Evolutionary conservation across 1,140 invertebrate species (phyloP), one percentile per base, ranked within the genome.

Genomic region (Stegodyphus dumicola): DNA sequence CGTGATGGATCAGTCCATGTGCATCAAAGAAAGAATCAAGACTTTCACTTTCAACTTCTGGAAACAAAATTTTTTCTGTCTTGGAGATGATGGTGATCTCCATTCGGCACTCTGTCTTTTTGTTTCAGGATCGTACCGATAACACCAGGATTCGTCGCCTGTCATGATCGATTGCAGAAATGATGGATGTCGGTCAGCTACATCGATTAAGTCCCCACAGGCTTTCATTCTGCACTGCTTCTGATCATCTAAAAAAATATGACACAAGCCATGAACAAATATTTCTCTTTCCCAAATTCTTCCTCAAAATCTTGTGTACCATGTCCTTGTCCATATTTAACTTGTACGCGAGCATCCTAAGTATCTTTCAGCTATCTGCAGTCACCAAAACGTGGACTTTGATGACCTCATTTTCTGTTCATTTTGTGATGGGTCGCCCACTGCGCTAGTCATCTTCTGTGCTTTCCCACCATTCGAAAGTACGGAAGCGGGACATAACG

Each of bases 91-190:
- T 66, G 65, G 65, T 66, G 65, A 10, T 66, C 65, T 66, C 10
- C 65, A 66, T 17, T 66, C n/a, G 10, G 54, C 7, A 56, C 7
- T 66, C 65, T 66, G 65, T 66, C 7, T 66, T 66, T 66, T 66
- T 7, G 65, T 66, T 66, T 66, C 65, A 17, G 65, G 65, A 17
- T 66, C 17, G 65, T 17, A 66, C 17, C n/a, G 65, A 15, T 17
- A 11, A 11, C 65, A 66, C 65, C 65, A 66, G 65, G 17, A 66
- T 11, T 66, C 65, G 17, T 66, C 17, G 65, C 65, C 65, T 66
- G 65, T 66, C 65, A 66, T n/a, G 65, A 66, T 66, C 65, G 7
- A 66, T 66, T 66, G 65, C 65, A 66, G n/a, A 15, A 66, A n/a
- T n/a, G n/a, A n/a, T n/a, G n/a, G n/a, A n/a, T n/a, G n/a, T n/a